Evolutionary conservation across 2,888 invertebrate genomes (phyloP).

Genomic region (Macrophya alboannulata): DNA sequence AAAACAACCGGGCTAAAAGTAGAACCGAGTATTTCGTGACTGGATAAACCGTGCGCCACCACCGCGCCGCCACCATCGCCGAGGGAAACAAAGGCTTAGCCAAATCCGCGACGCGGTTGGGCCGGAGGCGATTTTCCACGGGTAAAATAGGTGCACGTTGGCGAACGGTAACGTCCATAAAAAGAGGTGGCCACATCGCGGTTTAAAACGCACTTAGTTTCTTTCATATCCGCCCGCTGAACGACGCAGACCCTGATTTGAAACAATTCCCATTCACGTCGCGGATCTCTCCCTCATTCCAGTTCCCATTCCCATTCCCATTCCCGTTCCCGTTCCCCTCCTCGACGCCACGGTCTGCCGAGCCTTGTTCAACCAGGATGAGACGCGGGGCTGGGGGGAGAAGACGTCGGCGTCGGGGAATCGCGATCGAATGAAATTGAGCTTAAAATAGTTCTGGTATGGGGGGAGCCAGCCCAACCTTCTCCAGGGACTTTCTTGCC

Average conservation of each 20-base stretch:
- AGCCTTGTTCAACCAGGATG: constrained; percentile 49
- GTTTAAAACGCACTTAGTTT: constrained; percentile 55
- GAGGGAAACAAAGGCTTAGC: constrained; percentile 47
- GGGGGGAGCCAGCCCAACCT: neutral
- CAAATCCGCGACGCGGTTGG: neutral
- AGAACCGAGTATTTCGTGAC: constrained; percentile 32
- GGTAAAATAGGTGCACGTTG: neutral
- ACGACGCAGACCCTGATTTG: constrained; percentile 67
- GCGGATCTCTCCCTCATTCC: constrained; percentile 58
- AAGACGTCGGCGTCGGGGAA: constrained; percentile 59
- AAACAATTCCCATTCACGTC: constrained; percentile 73
- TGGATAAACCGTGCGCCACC: neutral
- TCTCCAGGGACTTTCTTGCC: constrained; percentile 28
- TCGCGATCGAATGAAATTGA: constrained; percentile 67
- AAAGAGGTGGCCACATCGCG: constrained; percentile 54
- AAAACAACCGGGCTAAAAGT: constrained; percentile 41
- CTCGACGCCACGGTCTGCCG: constrained; percentile 46
- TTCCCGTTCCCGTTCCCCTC: neutral
- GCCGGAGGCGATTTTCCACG: neutral
- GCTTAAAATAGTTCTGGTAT: constrained; percentile 64
- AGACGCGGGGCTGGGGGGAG: neutral
- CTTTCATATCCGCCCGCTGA: constrained; percentile 46
- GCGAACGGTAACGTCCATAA: constrained; percentile 41
- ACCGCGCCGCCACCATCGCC: neutral
- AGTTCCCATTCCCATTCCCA: constrained; percentile 44